Base-by-base conservation (phyloP, 1,140 invertebrate genomes). In the Orussus abietinus region DNA sequence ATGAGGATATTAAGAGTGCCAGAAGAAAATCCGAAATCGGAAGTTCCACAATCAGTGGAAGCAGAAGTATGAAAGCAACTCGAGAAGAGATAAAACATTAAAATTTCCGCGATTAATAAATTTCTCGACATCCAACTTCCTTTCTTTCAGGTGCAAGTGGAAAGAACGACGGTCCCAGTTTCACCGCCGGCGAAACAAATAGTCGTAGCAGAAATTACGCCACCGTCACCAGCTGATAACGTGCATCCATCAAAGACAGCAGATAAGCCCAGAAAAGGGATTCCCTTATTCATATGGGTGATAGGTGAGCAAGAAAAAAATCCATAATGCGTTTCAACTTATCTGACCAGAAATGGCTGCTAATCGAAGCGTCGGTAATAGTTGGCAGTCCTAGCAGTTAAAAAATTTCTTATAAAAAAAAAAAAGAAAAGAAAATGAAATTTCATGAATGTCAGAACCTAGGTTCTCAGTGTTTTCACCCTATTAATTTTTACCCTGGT, bases 241-340 rank as follows among this genome's bases (percentile, higher is more conserved):
- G 34, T 47, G 6, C 49, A 59, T 32, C 47, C 64, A 0, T 31
- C 49, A 3, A 69, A 69, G 42, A 68, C 60, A 3, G 60, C 56
- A 2, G 41, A 58, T 6, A 59, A 69, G 51, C 45, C 51, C 1
- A 63, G 57, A 21, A 72, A 66, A 53, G 57, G 61, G 29, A 66
- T 77, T 53, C 83, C 85, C 0, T 70, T 78, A 5, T 78, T 85
- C 19, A 78, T 90, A 34, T 90, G 86, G 85, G 82, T 90, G 0
- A 84, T 90, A 47, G 86, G 77, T 76, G 51, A 61, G 53, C 56
- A 21, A 25, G 15, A 7, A 49, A 36, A 6, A 30, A 18, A 13
- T 36, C 15, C 19, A 14, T 15, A 32, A 33, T 25, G n/a, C n/a
- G n/a, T n/a, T n/a, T n/a, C n/a, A n/a, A n/a, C n/a, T n/a, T n/a